Evolutionary conservation across 1,140 invertebrate species (phyloP), one percentile per base, ranked within the genome.

Genomic region (Papilio dardanus): DNA sequence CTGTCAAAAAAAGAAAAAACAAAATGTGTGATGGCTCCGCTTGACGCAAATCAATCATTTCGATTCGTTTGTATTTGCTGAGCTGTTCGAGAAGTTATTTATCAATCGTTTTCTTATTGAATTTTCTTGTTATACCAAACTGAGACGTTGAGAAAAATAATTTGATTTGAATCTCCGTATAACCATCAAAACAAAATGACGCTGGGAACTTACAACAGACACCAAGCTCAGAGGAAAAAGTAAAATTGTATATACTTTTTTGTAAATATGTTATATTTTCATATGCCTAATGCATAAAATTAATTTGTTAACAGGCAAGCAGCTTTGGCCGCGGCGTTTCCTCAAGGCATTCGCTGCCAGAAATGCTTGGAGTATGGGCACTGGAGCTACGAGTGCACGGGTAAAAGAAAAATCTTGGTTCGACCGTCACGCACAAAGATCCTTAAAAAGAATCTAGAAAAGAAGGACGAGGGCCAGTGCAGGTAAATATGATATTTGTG

Each of bases 341-440:
- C 96, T 7, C 95, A 96, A 88, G 95, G 95, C 54, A 95, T 97
- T 76, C 94, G 96, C 58, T 99, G 98, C 88, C 98, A 99, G 86
- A 99, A 98, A 93, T 99, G 98, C 89, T 92, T 98, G 50, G 96
- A 98, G 89, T 96, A 96, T 83, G 98, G 97, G 0, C 98, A 99
- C 87, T 99, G 97, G 97, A 98, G 97, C 73, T 99, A 97, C 81
- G 97, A 98, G 89, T 99, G 98, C 87, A 97, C 96, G 80, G 97
- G 96, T n/a, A 97, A 98, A 93, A 94, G 97, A 62, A 99, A 98
- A 92, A 97, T 97, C 90, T 93, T 98, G 12, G 95, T 97, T 74
- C 95, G 97, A 79, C 95, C 95, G 40, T 98, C 97, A 1, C 95
- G 98, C 66, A 97, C 97, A 1, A 95, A 96, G 80, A 94, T 96